Evolutionary conservation across 2,113 vertebrate genomes (phyloP).

Genomic region (Centropus bengalensis): DNA sequence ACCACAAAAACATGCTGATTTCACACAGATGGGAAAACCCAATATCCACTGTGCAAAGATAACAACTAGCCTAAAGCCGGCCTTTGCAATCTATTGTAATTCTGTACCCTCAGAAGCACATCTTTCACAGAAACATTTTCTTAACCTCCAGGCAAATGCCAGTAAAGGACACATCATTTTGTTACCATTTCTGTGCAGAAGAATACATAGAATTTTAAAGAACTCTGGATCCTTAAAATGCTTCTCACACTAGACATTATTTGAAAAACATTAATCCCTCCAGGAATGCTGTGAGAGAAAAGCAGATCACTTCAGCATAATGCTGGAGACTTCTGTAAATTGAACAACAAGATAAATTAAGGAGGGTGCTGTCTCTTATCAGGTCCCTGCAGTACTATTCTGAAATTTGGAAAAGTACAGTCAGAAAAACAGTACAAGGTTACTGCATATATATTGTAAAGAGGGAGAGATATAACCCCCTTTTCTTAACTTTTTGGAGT

Average conservation of each 20-base stretch:
- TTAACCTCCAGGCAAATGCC: background rate
- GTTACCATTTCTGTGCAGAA: background rate
- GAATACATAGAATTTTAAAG: background rate
- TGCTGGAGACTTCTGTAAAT: background rate
- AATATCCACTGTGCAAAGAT: background rate
- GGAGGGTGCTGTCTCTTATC: background rate
- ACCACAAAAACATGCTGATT: background rate
- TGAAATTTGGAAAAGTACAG: background rate
- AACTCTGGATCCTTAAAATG: background rate
- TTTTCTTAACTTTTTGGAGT: background rate
- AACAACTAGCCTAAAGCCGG: background rate
- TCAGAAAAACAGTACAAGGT: background rate
- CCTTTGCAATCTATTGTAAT: background rate
- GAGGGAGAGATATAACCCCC: background rate
- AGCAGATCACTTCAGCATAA: background rate
- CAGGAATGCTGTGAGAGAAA: background rate
- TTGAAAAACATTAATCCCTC: background rate
- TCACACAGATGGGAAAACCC: background rate
- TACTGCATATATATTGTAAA: background rate
- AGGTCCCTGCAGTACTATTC: background rate
- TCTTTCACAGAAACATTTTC: background rate
- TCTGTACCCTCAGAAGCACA: background rate
- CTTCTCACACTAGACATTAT: background rate
- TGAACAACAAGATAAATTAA: background rate
- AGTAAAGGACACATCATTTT: background rate